A percentile compares a stretch with the other conserved stretches of the same genome.
These are phyloP conservation scores for Polydesmus complanatus DNA, from an alignment of 2,888 invertebrate genomes.

Conservation along the genomic window DNA sequence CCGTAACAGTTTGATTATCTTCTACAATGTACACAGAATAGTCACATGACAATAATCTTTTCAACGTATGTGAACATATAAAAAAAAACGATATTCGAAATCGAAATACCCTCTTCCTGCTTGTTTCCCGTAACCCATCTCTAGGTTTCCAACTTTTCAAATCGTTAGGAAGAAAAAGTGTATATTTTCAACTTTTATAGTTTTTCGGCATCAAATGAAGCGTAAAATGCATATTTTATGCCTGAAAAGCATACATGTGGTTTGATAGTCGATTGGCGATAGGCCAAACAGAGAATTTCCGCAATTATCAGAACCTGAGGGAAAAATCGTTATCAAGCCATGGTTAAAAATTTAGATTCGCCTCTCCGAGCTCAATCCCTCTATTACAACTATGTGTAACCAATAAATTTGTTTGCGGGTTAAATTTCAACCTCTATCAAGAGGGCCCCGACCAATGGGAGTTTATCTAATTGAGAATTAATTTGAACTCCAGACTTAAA, in stretches of 20 bases:
- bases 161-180: background rate
- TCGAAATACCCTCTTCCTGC: background rate
- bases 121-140: background rate
- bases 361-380: no score
- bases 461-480: no score
- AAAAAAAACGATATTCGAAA: no score
- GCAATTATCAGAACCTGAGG: background rate
- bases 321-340: background rate
- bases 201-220: background rate
- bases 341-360: background rate
- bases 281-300: background rate
- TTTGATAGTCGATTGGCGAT: background rate
- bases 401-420: no score
- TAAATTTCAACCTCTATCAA: no score
- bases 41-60: no score
- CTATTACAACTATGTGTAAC: no score
- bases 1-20: no score
- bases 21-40: no score
- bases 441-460: no score
- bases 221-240: background rate
- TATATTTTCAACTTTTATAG: background rate
- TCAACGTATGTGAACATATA: no score
- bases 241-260: background rate
- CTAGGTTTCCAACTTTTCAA: background rate
- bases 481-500: no score